Conservation (phyloP, 2,888 invertebrate genomes). For the Tridacna crocea region DNA sequence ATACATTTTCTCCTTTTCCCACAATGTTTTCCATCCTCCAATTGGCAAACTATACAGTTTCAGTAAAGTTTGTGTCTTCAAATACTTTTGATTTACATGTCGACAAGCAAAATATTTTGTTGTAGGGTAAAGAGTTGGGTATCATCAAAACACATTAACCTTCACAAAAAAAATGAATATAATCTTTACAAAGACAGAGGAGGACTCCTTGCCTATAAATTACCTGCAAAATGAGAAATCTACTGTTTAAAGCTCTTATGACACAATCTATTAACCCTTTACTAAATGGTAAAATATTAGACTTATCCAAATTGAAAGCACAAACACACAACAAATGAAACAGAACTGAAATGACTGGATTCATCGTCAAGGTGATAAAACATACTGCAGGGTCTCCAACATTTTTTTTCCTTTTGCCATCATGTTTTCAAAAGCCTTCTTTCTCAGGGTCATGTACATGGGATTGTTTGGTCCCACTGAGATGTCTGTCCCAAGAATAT, state of each 20-base stretch:
- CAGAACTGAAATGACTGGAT: background rate
- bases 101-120: too few species aligned
- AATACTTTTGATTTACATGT: too few species aligned
- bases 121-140: background rate
- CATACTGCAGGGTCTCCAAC: too few species aligned
- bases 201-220: background rate
- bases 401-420: background rate
- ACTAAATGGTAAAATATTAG: background rate
- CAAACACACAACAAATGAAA: too few species aligned
- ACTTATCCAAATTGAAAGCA: too few species aligned
- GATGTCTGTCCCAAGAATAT: too few species aligned
- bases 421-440: background rate
- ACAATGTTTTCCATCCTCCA: too few species aligned
- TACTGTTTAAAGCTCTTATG: constrained; percentile 6
- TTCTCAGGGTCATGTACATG: too few species aligned
- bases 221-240: constrained; percentile 11
- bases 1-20: too few species aligned
- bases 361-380: background rate
- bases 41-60: too few species aligned
- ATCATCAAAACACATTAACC: constrained; percentile 14
- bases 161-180: constrained; percentile 13
- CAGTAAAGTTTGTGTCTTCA: too few species aligned
- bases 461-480: too few species aligned
- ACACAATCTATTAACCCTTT: constrained; percentile 22
- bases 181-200: background rate